A percentile compares a stretch with the other conserved stretches of the same genome.
These are phyloP conservation scores for Cephalophus harveyi DNA, from an alignment of 2,113 vertebrate species.

Conservation along the genomic window DNA sequence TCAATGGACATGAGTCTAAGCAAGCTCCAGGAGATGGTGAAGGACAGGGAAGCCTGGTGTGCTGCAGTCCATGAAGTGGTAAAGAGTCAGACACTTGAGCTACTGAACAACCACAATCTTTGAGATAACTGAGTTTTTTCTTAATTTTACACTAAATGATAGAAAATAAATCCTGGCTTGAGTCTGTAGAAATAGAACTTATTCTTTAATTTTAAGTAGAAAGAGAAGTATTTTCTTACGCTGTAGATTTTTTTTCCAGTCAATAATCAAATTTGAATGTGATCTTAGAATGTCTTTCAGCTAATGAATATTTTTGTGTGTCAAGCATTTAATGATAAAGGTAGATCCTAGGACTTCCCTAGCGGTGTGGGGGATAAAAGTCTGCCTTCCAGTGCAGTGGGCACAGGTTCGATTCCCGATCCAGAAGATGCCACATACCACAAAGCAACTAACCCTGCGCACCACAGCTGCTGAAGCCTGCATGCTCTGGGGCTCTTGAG, in stretches of 20 bases:
- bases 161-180: neutral
- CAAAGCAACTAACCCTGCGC: fast-evolving
- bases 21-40: neutral
- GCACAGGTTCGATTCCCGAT: neutral
- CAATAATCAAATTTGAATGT: neutral
- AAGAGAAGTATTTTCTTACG: neutral
- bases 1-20: neutral
- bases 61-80: neutral
- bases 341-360: neutral
- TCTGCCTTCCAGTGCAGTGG: neutral
- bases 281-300: neutral
- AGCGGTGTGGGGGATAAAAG: neutral
- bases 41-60: neutral
- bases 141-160: neutral
- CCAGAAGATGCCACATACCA: neutral
- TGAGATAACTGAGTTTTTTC: neutral
- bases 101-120: neutral
- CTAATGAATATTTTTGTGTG: neutral
- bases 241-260: neutral
- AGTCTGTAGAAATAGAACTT: neutral
- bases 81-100: neutral
- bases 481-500: neutral
- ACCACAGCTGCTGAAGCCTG: neutral
- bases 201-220: neutral
- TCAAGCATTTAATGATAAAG: slow-evolving; percentile 13